Evolutionary conservation across 2,113 vertebrate species (phyloP).

Genomic region (Alectura lathami): DNA sequence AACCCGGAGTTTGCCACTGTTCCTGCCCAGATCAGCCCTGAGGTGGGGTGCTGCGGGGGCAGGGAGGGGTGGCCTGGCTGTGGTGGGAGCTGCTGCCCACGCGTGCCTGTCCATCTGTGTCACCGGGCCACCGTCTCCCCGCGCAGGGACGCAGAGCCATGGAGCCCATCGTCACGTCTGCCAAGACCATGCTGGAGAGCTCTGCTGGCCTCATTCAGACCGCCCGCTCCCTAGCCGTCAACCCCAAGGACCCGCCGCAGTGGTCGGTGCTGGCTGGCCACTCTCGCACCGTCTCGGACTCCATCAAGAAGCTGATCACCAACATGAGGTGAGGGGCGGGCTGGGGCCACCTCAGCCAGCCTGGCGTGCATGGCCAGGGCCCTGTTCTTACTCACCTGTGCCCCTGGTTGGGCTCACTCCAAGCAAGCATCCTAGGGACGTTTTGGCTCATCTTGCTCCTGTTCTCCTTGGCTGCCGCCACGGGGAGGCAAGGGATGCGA

Average conservation of each 20-base stretch:
- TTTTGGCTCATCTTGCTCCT: neutral
- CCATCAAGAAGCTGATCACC: conserved; percentile 98
- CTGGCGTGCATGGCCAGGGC: neutral
- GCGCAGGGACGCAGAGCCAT: conserved; percentile 90
- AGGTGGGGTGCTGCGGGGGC: conserved; percentile 74
- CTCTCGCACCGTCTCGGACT: conserved; percentile 95
- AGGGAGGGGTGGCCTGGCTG: neutral
- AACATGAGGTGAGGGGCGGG: conserved; percentile 89
- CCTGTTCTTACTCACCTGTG: neutral
- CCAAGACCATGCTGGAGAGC: conserved; percentile 93
- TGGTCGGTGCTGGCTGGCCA: conserved; percentile 95
- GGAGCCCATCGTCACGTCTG: conserved; percentile 91
- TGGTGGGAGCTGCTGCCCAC: neutral
- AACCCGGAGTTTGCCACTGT: conserved; percentile 96
- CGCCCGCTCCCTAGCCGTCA: conserved; percentile 92
- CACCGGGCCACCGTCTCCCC: neutral
- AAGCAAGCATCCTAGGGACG: neutral
- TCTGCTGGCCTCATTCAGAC: conserved; percentile 95
- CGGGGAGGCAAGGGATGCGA: neutral
- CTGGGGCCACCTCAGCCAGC: too few relatives aligned
- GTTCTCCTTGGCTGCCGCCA: accelerated
- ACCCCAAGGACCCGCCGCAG: conserved; percentile 93
- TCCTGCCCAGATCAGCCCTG: conserved; percentile 93
- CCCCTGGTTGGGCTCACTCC: neutral
- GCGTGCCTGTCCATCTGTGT: neutral